Base-by-base conservation (phyloP, 2,888 invertebrate genomes). In the Callinectes sapidus region DNA sequence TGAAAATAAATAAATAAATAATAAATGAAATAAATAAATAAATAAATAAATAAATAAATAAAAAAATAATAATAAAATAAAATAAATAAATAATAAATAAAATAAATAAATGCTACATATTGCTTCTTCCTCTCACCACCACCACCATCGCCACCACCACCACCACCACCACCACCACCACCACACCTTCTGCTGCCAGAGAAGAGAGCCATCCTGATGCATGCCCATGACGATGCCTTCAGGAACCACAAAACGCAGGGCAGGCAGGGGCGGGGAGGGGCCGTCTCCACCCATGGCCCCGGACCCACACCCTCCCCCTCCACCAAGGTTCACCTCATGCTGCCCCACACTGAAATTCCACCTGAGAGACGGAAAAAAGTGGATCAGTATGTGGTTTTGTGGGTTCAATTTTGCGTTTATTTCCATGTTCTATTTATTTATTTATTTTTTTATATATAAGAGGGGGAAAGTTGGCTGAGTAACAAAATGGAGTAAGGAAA, bases 281-380 rank as follows among this genome's bases (percentile, higher is more conserved):
- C 94, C 93, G 54, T 94, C 95, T 66, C 96, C 95, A 35, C 96
- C 96, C 0, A 97, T 97, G 87, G 97, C 96, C 42, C 18, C n/a
- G 35, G 77, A 55, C 23, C 55, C 54, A 2, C 97, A 96, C 81
- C 95, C 91, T 5, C 94, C 92, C 16, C 95, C 95, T 18, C 95
- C 95, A 10, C 95, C 94, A 28, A 95, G 94, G 66, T 95, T 95
- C 90, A 99, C 95, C 95, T 98, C 97, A 95, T 98, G 98, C 95
- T 98, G 97, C 0, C 98, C 98, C 39, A 99, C 99, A 96, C 98
- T 98, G 95, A 98, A 99, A 96, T 99, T 99, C 99, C 99, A 99
- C 95, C 98, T 93, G 71, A 3, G 42, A n/a, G n/a, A n/a, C n/a
- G 16, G 54, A 96, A 95, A 28, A 95, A 23, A 86, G 90, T 18